Evolutionary conservation across 2,888 invertebrate genomes (phyloP), one percentile per base, ranked within the genome.

Genomic region (Xylophagus ater): DNA sequence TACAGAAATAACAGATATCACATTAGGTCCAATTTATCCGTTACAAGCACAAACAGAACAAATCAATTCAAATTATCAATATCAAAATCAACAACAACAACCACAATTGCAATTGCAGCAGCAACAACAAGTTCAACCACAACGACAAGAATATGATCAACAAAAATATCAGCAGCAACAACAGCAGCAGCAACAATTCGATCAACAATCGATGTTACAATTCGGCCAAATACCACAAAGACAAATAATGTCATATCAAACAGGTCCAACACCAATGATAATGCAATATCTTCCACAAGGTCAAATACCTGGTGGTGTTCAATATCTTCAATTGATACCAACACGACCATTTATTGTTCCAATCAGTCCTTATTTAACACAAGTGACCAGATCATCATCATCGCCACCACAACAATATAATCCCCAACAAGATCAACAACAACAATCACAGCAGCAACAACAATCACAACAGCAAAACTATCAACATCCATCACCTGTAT

Each of bases 341-440:
- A 61, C 61, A 0, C 53, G 61, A 2, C 64, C 64, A 10, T 52
- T 63, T 9, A 56, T 63, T 25, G 60, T 64, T 42, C 64, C 63
- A 21, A 58, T 64, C 26, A 56, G 56, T 35, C 56, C 60, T 0
- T 64, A 56, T 37, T 38, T 62, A 26, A 26, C 40, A 3, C 40
- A 40, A 18, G 24, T 45, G 13, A 43, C 44, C 45, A 13, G 9
- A 25, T 10, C 24, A 9, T 30, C 29, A 8, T 8, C 37, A 21
- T 21, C 14, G 5, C 30, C 37, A 14, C 4, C 25, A 25, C 15
- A 14, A 13, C 31, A 15, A 5, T 12, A 14, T 9, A n/a, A 15
- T 7, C 18, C 10, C 12, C 15, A 6, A 19, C 37, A 13, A 15
- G n/a, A n/a, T 19, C 15, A 8, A 17, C 26, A 17, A n/a, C 35